These are phyloP conservation scores for Falco peregrinus DNA, from an alignment of 2,797 vertebrate genomes.

Conservation along the genomic window DNA sequence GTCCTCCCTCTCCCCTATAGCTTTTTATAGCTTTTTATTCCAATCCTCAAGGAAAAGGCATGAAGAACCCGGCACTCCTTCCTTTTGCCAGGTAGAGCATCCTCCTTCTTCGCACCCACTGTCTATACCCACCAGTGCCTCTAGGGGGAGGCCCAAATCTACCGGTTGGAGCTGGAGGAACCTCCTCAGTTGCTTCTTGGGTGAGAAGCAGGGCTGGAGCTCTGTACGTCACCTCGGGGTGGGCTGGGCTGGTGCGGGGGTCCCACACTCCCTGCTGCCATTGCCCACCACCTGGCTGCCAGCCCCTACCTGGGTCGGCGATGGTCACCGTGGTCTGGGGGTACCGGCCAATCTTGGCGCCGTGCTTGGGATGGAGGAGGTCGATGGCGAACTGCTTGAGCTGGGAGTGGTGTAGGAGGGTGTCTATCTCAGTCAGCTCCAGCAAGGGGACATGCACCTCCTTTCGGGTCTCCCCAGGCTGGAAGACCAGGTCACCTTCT, in stretches of 20 bases:
- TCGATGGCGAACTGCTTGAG: conserved; percentile 90
- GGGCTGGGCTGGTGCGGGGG: background rate
- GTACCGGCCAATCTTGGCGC: conserved; percentile 89
- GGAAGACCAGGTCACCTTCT: conserved; percentile 89
- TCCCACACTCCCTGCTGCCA: background rate
- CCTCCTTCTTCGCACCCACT: background rate
- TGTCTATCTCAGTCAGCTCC: conserved; percentile 86
- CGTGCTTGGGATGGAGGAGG: conserved; percentile 89
- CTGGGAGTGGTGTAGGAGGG: conserved; percentile 85
- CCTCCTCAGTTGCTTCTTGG: background rate
- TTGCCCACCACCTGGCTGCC: background rate
- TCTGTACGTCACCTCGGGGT: fast-evolving
- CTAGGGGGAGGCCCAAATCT: conserved; percentile 48
- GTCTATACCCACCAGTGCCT: background rate
- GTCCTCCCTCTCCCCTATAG: background rate
- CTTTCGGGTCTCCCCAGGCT: conserved; percentile 88
- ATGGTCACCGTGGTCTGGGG: conserved; percentile 89
- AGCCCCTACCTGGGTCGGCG: conserved; percentile 82
- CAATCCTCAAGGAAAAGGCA: background rate
- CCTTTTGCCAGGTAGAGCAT: fast-evolving
- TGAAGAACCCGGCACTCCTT: background rate
- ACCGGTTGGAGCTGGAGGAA: background rate
- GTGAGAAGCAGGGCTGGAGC: background rate
- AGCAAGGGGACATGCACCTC: conserved; percentile 87
- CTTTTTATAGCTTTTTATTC: background rate